Conservation (phyloP, 2,113 vertebrate genomes). For the Casuarius casuarius region DNA sequence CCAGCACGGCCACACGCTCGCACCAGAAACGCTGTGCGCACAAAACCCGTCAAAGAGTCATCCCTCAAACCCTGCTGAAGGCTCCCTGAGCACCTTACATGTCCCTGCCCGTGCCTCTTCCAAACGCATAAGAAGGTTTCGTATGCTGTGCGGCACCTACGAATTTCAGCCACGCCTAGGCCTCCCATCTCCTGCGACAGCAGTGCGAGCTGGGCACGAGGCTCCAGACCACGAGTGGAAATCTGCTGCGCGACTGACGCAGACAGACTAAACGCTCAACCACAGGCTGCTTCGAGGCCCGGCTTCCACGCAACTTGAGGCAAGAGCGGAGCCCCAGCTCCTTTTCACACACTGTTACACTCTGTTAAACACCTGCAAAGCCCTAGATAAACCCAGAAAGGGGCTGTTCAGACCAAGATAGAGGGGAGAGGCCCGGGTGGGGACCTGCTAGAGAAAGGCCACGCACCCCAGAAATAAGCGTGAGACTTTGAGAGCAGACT, state of each 20-base stretch:
- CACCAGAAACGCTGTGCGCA: no score
- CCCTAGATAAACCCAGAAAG: not conserved
- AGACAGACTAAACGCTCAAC: not conserved
- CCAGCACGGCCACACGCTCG: no score
- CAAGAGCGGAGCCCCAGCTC: not conserved
- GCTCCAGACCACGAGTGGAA: rapidly evolving
- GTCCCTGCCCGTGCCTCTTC: not conserved
- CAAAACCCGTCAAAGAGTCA: no score
- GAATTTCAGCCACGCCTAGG: no score
- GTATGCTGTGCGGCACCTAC: no score
- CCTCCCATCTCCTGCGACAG: not conserved
- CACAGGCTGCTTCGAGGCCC: rapidly evolving
- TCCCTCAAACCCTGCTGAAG: not conserved
- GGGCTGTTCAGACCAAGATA: rapidly evolving
- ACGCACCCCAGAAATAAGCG: rapidly evolving
- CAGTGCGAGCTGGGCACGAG: rapidly evolving
- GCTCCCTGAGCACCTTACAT: not conserved
- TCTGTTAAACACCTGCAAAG: no score
- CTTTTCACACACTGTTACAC: not conserved
- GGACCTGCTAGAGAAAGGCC: no score
- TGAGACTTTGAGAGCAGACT: not conserved
- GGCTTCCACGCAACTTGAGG: rapidly evolving
- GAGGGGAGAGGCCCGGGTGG: not conserved
- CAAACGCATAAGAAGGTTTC: not conserved
- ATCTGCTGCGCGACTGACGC: not conserved